phyloP scores from a whole-genome alignment of 2,888 invertebrate genomes.

The Syrista parreyssii region DNA sequence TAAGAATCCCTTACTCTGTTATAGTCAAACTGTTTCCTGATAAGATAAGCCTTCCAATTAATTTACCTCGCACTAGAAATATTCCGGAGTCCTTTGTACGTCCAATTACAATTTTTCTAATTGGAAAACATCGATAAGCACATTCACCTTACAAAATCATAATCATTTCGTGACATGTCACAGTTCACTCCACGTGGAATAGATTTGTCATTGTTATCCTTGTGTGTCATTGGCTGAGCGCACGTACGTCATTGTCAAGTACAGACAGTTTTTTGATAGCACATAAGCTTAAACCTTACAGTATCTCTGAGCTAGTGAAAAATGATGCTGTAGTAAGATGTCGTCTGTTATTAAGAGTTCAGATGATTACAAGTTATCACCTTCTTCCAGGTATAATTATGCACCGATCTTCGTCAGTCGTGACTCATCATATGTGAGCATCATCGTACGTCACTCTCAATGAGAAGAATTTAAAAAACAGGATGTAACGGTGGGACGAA shows the following conservation, averaged over 20 bases:
- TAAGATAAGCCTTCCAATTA: not conserved
- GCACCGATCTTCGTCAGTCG: not conserved
- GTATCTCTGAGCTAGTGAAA: not conserved
- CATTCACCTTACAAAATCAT: not conserved
- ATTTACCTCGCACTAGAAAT: not conserved
- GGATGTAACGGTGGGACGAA: not conserved
- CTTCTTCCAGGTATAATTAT: not conserved
- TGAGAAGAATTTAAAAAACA: not conserved
- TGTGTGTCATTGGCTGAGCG: not conserved
- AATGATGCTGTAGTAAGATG: not conserved
- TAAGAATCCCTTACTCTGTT: not conserved
- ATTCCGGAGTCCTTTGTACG: not conserved
- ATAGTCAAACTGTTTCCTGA: not conserved
- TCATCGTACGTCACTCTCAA: not conserved
- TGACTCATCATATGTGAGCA: not conserved
- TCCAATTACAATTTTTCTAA: not conserved
- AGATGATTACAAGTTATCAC: not conserved
- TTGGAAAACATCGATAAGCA: not conserved
- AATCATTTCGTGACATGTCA: not conserved
- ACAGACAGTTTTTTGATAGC: not conserved
- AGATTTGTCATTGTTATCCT: not conserved
- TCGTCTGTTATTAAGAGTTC: not conserved
- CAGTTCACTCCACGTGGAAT: not conserved
- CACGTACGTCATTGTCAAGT: not conserved
- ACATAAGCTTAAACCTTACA: not conserved